A percentile compares a stretch with the other conserved stretches of the same genome.
phyloP scores from a whole-genome alignment of 2,888 invertebrate genomes.

The Argynnis bischoffii region DNA sequence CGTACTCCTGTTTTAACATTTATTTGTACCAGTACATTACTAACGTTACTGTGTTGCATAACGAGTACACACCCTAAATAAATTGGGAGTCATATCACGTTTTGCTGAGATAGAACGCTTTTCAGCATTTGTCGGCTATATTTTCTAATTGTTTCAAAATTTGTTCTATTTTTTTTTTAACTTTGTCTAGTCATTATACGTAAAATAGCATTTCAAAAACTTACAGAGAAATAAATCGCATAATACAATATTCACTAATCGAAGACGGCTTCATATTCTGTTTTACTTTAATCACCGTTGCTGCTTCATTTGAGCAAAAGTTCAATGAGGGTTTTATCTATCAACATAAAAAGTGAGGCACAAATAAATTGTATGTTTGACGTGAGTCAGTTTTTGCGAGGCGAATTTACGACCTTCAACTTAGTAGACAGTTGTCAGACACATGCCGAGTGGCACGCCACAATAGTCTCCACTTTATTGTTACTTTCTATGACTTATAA shows the following conservation, averaged over 20 bases:
- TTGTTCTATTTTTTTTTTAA: not conserved
- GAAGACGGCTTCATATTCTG: too few relatives aligned
- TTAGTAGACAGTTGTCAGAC: too few relatives aligned
- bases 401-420: too few relatives aligned
- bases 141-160: not conserved
- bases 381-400: too few relatives aligned
- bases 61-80: slow-evolving; percentile 31
- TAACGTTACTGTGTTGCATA: slow-evolving; percentile 33
- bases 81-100: slow-evolving; percentile 27
- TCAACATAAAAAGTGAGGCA: not conserved
- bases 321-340: not conserved
- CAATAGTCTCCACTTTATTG: too few relatives aligned
- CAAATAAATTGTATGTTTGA: not conserved
- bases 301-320: too few relatives aligned
- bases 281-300: too few relatives aligned
- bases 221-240: too few relatives aligned
- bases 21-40: slow-evolving; percentile 47
- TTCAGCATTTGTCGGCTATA: slow-evolving; percentile 8
- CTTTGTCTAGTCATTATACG: not conserved
- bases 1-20: slow-evolving; percentile 58
- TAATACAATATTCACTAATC: too few relatives aligned
- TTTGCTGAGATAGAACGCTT: slow-evolving; percentile 12
- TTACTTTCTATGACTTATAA: too few relatives aligned
- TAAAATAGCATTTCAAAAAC: not conserved
- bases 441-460: too few relatives aligned